These are phyloP conservation scores for Carassius auratus DNA, from an alignment of 2,113 vertebrate genomes.

Conservation along the genomic window DNA sequence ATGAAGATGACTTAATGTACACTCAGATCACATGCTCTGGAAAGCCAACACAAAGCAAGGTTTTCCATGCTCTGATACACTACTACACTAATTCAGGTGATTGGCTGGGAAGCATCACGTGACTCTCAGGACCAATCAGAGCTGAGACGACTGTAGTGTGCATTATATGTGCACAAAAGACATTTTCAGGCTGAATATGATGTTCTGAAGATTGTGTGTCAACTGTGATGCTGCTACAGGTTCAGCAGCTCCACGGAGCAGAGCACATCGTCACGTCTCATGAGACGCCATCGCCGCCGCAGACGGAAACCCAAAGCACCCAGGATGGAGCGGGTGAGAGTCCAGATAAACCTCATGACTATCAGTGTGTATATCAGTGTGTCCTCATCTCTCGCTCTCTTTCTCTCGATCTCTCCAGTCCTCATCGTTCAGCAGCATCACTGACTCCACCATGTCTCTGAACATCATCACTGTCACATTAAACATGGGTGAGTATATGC, in stretches of 20 bases:
- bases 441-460: constrained; percentile 97
- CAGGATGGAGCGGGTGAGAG: constrained; percentile 86
- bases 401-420: constrained; percentile 77
- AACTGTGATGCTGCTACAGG: constrained; percentile 77
- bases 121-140: constrained; percentile 52
- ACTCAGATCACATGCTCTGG: constrained; percentile 66
- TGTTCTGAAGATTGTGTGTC: background rate
- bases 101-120: constrained; percentile 63
- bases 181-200: background rate
- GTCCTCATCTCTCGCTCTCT: constrained; percentile 52
- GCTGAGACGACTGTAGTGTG: background rate
- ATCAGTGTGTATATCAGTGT: constrained; percentile 50
- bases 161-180: constrained; percentile 22
- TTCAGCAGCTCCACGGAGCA: constrained; percentile 95
- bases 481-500: constrained; percentile 91
- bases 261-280: constrained; percentile 88
- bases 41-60: constrained; percentile 57
- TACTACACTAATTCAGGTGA: constrained; percentile 29
- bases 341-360: background rate
- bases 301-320: constrained; percentile 86
- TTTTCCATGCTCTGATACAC: constrained; percentile 30
- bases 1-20: constrained; percentile 23
- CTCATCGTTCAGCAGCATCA: constrained; percentile 95
- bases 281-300: constrained; percentile 89
- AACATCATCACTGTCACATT: constrained; percentile 96